Evolutionary conservation across 1,140 invertebrate genomes (phyloP).

Genomic region (Capitella teleta): DNA sequence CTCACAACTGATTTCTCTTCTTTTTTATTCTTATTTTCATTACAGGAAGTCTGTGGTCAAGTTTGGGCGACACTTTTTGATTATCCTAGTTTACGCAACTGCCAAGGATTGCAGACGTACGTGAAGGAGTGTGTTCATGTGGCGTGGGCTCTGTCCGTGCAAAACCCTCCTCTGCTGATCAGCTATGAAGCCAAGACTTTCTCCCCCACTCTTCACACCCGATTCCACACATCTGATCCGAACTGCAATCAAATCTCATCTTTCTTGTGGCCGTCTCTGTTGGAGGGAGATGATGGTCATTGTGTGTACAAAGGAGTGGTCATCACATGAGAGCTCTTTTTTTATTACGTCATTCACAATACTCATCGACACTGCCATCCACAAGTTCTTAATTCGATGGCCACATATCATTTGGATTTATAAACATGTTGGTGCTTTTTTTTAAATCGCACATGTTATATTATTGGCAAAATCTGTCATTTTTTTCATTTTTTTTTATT

Average conservation of each 20-base stretch:
- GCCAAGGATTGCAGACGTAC: slow-evolving; percentile 52
- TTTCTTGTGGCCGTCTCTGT: slow-evolving; percentile 61
- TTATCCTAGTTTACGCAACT: slow-evolving; percentile 58
- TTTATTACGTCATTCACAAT: too few relatives aligned
- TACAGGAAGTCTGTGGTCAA: slow-evolving; percentile 53
- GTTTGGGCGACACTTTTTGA: slow-evolving; percentile 61
- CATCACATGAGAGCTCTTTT: too few relatives aligned
- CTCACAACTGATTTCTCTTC: neutral
- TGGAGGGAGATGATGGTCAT: slow-evolving; percentile 51
- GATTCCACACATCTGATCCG: slow-evolving; percentile 54
- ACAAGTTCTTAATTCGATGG: too few relatives aligned
- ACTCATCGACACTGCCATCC: too few relatives aligned
- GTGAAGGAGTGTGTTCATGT: slow-evolving; percentile 53
- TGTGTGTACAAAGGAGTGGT: slow-evolving; percentile 62
- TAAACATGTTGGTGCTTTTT: too few relatives aligned
- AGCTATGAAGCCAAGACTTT: slow-evolving; percentile 52
- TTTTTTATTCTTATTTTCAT: neutral
- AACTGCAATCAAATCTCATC: slow-evolving; percentile 50
- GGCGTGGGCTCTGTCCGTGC: slow-evolving; percentile 49
- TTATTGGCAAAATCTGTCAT: too few relatives aligned
- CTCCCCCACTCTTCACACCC: slow-evolving; percentile 49
- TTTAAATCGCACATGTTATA: too few relatives aligned
- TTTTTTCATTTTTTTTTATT: too few relatives aligned
- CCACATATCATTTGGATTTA: too few relatives aligned
- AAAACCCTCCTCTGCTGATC: slow-evolving; percentile 46